Conservation (phyloP, 1,140 invertebrate genomes). For the Tetramorium simillimum region DNA sequence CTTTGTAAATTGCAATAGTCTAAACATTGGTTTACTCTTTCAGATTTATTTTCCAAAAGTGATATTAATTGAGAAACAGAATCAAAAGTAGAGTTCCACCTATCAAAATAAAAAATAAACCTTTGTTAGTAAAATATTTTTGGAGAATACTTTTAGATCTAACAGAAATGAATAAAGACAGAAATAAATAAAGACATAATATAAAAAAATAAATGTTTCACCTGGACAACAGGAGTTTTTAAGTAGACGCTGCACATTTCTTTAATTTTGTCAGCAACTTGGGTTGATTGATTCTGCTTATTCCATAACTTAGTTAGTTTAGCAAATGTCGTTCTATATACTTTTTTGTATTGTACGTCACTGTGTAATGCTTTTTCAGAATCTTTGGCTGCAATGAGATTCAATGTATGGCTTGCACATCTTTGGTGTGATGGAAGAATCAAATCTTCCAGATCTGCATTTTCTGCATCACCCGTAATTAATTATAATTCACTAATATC, state of each 20-base stretch:
- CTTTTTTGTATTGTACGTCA: neutral
- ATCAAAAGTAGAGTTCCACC: constrained; percentile 30
- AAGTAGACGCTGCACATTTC: neutral
- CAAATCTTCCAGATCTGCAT: neutral
- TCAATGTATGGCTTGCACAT: constrained; percentile 1
- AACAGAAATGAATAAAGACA: neutral
- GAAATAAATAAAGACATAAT: neutral
- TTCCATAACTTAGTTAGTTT: constrained; percentile 14
- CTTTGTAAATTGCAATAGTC: constrained; percentile 6
- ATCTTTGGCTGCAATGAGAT: constrained; percentile 14
- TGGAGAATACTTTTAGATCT: no score
- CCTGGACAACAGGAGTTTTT: constrained; percentile 7
- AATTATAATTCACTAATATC: constrained; percentile 11
- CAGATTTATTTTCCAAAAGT: neutral
- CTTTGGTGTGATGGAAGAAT: constrained; percentile 9
- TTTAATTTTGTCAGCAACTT: constrained; percentile 16
- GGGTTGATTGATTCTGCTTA: constrained; percentile 13
- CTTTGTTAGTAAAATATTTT: no score
- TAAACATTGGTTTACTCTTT: neutral
- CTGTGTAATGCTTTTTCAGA: neutral
- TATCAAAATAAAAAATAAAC: neutral
- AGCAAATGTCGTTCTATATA: neutral
- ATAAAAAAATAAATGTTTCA: neutral
- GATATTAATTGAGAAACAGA: neutral
- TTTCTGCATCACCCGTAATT: neutral